Conservation (phyloP, 1,140 invertebrate genomes). For the Danaus plexippus region DNA sequence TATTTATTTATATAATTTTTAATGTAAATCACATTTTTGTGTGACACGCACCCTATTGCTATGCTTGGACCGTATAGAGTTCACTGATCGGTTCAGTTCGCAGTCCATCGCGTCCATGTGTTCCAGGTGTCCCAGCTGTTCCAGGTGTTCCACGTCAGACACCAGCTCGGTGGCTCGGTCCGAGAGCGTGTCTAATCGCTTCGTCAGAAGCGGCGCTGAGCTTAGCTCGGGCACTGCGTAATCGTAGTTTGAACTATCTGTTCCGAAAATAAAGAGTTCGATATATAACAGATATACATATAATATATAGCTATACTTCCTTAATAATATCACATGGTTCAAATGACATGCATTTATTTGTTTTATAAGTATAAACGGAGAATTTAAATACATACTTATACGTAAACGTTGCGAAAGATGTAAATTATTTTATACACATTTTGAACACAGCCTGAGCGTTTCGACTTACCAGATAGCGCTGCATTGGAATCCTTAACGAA, state of each 20-base stretch:
- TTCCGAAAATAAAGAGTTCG: neutral
- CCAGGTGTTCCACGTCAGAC: neutral
- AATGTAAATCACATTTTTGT: neutral
- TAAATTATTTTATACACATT: no score
- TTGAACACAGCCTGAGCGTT: no score
- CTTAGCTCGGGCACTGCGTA: slow-evolving; percentile 84
- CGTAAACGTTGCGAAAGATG: no score
- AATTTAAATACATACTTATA: neutral
- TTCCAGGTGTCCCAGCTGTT: slow-evolving; percentile 25
- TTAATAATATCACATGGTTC: no score
- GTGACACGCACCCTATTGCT: slow-evolving; percentile 31
- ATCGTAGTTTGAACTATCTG: slow-evolving; percentile 75
- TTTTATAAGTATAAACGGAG: neutral
- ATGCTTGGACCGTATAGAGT: slow-evolving; percentile 42
- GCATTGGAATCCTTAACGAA: slow-evolving; percentile 75
- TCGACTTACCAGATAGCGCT: slow-evolving; percentile 62
- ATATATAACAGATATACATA: no score
- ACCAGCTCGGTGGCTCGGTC: slow-evolving; percentile 33
- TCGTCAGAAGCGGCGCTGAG: slow-evolving; percentile 76
- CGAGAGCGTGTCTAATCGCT: slow-evolving; percentile 42
- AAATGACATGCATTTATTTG: no score
- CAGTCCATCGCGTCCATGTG: slow-evolving; percentile 31
- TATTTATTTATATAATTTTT: neutral
- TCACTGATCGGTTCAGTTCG: slow-evolving; percentile 8
- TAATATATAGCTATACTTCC: no score